Percentiles rank a stretch among this genome's conserved stretches.
Evolutionary conservation across 2,888 invertebrate species (phyloP).

Genomic region (Anagyrus pseudococci): DNA sequence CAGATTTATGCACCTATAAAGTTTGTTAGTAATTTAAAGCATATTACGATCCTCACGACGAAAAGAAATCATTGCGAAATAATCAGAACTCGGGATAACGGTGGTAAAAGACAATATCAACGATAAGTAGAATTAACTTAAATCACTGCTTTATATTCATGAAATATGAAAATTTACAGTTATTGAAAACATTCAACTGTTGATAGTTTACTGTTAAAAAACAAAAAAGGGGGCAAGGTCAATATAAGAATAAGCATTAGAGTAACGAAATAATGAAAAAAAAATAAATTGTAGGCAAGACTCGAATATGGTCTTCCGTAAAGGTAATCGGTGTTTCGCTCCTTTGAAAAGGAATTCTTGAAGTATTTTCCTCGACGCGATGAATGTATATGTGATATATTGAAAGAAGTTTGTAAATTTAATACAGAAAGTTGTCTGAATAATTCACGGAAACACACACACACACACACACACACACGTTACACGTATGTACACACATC

Average conservation of each 20-base stretch:
- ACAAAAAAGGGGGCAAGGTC: conserved; percentile 54
- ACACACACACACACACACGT: conserved; percentile 28
- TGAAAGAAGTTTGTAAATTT: not conserved
- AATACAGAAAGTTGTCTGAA: not conserved
- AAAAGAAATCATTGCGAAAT: not conserved
- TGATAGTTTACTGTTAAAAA: conserved; percentile 54
- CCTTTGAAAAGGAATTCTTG: conserved; percentile 35
- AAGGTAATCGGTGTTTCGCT: conserved; percentile 34
- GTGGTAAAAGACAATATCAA: conserved; percentile 9
- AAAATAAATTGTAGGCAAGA: too few species aligned
- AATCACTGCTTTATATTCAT: conserved; percentile 36
- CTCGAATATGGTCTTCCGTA: conserved; percentile 32
- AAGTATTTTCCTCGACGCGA: conserved; percentile 40
- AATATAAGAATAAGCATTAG: conserved; percentile 38
- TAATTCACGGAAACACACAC: conserved; percentile 15
- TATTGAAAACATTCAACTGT: conserved; percentile 44
- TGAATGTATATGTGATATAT: conserved; percentile 37
- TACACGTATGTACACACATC: conserved; percentile 12
- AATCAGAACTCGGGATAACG: not conserved
- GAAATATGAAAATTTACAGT: conserved; percentile 34
- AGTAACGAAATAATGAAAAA: conserved; percentile 12
- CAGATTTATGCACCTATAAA: conserved; percentile 3
- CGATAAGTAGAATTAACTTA: not conserved
- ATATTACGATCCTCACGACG: not conserved
- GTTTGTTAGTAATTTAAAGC: conserved; percentile 12